phyloP scores from a whole-genome alignment of 2,888 invertebrate genomes.

The Aquatica leii region DNA sequence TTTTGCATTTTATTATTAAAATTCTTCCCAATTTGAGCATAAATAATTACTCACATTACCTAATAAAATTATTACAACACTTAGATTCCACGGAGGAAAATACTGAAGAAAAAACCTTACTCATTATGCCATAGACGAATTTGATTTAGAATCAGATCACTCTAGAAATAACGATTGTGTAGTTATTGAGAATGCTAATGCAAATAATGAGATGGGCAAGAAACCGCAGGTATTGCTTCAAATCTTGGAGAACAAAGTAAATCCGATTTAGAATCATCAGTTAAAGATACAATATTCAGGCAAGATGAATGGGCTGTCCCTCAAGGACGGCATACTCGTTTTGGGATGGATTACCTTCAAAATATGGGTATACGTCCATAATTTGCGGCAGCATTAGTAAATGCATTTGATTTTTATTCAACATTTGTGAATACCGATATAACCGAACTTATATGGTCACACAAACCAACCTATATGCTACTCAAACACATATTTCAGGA shows the following conservation, averaged over 20 bases:
- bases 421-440: too few relatives aligned
- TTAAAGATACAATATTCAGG: neutral
- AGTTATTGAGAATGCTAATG: neutral
- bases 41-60: neutral
- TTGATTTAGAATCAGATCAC: conserved; percentile 5
- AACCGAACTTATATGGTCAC: neutral
- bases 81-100: conserved; percentile 1
- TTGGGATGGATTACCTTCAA: neutral
- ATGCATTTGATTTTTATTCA: too few relatives aligned
- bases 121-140: neutral
- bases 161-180: neutral
- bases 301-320: conserved; percentile 1
- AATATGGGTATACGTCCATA: neutral
- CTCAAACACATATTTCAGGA: neutral
- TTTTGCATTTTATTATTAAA: neutral
- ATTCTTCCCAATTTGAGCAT: neutral
- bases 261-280: too few relatives aligned
- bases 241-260: conserved; percentile 1
- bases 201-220: neutral
- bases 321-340: neutral
- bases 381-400: neutral
- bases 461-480: neutral
- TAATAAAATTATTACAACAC: too few relatives aligned
- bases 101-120: neutral
- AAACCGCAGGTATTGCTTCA: conserved; percentile 2